Evolutionary conservation across 2,113 vertebrate species (phyloP).

Genomic region (Rattus rattus): DNA sequence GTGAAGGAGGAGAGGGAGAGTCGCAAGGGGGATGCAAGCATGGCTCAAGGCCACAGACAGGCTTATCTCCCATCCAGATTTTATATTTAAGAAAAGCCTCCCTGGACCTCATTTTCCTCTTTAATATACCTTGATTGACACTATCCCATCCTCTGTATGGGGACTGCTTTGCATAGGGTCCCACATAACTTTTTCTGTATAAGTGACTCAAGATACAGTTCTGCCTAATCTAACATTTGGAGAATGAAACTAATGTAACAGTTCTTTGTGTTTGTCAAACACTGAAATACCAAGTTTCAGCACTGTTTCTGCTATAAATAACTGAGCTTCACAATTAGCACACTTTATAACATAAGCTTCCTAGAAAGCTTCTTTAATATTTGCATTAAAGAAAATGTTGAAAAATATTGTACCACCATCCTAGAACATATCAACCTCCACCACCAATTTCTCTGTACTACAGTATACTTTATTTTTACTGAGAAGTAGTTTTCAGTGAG

Average conservation of each 20-base stretch:
- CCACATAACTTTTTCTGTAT: neutral
- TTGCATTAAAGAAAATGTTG: slow-evolving; percentile 13
- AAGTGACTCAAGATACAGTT: slow-evolving; percentile 1
- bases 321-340: neutral
- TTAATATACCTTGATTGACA: neutral
- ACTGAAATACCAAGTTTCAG: neutral
- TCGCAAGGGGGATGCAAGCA: neutral
- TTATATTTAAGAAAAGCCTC: too few relatives aligned
- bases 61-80: neutral
- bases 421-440: neutral
- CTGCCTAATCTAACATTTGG: slow-evolving; percentile 42
- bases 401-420: neutral
- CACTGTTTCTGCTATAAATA: neutral
- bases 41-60: too few relatives aligned
- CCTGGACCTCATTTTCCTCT: neutral
- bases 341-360: neutral
- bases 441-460: neutral
- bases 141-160: neutral
- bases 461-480: neutral
- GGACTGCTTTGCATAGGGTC: neutral
- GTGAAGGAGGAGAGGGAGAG: neutral
- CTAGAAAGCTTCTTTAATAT: neutral
- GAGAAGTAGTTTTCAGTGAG: neutral
- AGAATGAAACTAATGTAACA: slow-evolving; percentile 41
- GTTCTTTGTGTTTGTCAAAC: slow-evolving; percentile 41